A percentile compares a stretch with the other conserved stretches of the same genome.
Evolutionary conservation across 1,140 invertebrate species (phyloP).

Genomic region (Nasonia vitripennis): DNA sequence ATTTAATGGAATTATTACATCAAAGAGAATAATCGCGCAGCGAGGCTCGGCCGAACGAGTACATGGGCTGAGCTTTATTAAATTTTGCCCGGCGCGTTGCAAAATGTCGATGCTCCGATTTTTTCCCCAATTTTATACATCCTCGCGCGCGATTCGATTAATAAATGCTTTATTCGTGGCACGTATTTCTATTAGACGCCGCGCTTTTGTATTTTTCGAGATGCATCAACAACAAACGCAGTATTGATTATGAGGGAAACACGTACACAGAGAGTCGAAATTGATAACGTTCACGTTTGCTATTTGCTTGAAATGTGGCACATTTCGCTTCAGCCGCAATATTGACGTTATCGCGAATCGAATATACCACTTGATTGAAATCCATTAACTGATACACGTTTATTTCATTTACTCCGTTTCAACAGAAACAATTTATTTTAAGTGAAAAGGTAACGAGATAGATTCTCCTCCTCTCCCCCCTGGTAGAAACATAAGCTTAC

Average conservation of each 20-base stretch:
- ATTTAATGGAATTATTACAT: not conserved
- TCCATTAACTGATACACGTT: slow-evolving; percentile 33
- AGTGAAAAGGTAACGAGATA: not conserved
- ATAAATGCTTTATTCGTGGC: too few species aligned
- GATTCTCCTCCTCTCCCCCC: not conserved
- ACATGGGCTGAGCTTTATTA: not conserved
- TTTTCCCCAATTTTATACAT: not conserved
- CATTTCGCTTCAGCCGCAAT: not conserved
- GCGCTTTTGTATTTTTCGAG: not conserved
- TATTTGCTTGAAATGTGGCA: slow-evolving; percentile 20
- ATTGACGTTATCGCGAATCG: slow-evolving; percentile 29
- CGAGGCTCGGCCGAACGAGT: not conserved
- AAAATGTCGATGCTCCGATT: not conserved
- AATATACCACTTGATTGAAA: slow-evolving; percentile 36
- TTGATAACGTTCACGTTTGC: slow-evolving; percentile 34
- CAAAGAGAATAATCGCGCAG: not conserved
- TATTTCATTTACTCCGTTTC: slow-evolving; percentile 13
- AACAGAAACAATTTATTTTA: not conserved
- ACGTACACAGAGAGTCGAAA: not conserved
- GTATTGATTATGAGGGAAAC: slow-evolving; percentile 21
- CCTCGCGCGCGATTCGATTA: not conserved
- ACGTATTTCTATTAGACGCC: not conserved
- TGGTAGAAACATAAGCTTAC: too few species aligned
- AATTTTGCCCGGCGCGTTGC: not conserved
- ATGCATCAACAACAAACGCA: not conserved